A percentile compares a stretch with the other conserved stretches of the same genome.
Evolutionary conservation across 1,140 invertebrate species (phyloP).

Genomic region (Drosophila teissieri): DNA sequence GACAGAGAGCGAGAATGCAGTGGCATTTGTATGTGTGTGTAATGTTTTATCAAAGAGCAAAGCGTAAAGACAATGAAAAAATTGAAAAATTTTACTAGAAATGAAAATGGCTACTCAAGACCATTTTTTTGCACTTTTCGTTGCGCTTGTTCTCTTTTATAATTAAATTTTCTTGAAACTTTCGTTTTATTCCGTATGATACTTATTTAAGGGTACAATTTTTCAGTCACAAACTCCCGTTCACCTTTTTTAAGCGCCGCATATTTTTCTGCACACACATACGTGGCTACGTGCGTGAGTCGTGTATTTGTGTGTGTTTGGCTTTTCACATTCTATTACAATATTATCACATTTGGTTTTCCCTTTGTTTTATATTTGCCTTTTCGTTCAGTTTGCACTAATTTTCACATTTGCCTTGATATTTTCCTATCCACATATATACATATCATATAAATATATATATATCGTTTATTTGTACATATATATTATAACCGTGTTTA

Average conservation of each 20-base stretch:
- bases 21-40: conserved; percentile 43
- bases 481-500: conserved; percentile 44
- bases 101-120: conserved; percentile 59
- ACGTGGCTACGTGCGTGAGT: conserved; percentile 56
- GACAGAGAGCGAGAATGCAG: conserved; percentile 31
- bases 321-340: conserved; percentile 78
- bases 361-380: conserved; percentile 11
- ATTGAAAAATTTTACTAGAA: conserved; percentile 64
- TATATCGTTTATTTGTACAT: conserved; percentile 1
- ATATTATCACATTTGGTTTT: conserved; percentile 74
- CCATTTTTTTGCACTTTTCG: conserved; percentile 6
- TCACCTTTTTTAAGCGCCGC: conserved; percentile 82
- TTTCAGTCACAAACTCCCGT: conserved; percentile 71
- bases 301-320: conserved; percentile 51
- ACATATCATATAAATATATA: conserved; percentile 4
- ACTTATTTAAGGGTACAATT: conserved; percentile 8
- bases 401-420: conserved; percentile 37
- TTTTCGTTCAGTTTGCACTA: conserved; percentile 28
- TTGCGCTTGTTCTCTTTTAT: not conserved
- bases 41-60: conserved; percentile 80
- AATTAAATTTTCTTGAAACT: conserved; percentile 10
- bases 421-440: conserved; percentile 32
- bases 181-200: conserved; percentile 8
- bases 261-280: conserved; percentile 82
- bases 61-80: conserved; percentile 70